These are phyloP conservation scores for Leistus spinibarbis DNA, from an alignment of 2,888 invertebrate genomes.

Conservation along the genomic window DNA sequence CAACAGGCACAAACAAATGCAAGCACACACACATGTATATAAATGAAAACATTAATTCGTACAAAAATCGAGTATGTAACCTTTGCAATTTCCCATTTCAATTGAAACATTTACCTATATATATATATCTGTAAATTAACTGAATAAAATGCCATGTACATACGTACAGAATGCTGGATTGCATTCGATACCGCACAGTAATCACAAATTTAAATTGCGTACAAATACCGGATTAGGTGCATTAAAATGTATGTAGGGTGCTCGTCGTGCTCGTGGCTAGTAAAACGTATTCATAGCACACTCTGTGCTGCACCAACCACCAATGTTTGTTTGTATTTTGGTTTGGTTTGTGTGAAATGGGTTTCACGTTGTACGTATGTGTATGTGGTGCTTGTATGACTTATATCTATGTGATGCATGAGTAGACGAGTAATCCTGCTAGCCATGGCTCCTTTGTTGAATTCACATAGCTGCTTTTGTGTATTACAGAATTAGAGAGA, in stretches of 20 bases:
- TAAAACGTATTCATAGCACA: background rate
- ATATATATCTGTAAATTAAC: slow-evolving; percentile 20
- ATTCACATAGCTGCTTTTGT: too few species aligned
- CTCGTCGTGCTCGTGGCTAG: background rate
- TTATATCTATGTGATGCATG: background rate
- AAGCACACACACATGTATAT: slow-evolving; percentile 20
- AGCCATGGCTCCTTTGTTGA: background rate
- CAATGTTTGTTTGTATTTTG: background rate
- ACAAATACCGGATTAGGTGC: slow-evolving; percentile 21
- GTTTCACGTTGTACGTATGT: background rate
- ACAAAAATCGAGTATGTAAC: slow-evolving; percentile 31
- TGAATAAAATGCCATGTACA: slow-evolving; percentile 21
- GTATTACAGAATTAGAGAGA: too few species aligned
- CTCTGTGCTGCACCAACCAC: background rate
- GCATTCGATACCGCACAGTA: slow-evolving; percentile 21
- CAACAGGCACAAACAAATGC: background rate
- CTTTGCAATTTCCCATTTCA: slow-evolving; percentile 32
- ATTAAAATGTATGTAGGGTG: slow-evolving; percentile 13
- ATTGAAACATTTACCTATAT: slow-evolving; percentile 26
- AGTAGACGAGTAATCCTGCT: background rate
- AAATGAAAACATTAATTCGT: slow-evolving; percentile 36
- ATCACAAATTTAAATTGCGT: slow-evolving; percentile 30
- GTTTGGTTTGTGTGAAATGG: background rate
- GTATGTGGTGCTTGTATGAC: background rate
- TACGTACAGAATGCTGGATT: background rate